Base-by-base conservation (phyloP, 1,140 invertebrate species). In the Temnothorax curvispinosus region DNA sequence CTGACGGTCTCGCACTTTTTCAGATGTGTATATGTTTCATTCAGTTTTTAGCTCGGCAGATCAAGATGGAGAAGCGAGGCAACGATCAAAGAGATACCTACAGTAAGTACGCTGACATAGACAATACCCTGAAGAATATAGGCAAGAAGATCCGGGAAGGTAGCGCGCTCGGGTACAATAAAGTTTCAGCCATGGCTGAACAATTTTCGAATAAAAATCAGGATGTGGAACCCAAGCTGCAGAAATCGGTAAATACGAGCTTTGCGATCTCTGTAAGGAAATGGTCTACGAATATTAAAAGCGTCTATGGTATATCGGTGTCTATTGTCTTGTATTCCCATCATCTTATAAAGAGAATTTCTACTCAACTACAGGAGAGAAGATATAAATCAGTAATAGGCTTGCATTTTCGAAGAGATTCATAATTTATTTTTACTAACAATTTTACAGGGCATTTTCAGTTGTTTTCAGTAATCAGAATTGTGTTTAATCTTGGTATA, bases 141-240 rank as follows among this genome's bases (percentile, higher is more conserved):
- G 98, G 98, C 90, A 96, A 97, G 93, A 98, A 98, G 93, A 95
- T 99, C 50, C 97, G 97, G 94, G 98, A 98, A 94, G 98, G 98
- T 84, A 97, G 96, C 89, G 95, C 96, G 56, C 94, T 98, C 80
- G 97, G 98, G 9, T 96, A 96, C 89, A 98, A 98, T 95, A 98
- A 98, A 95, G 98, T 98, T n/a, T 98, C 97, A 47, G 97, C 97
- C 50, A 98, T 98, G 96, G 98, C 98, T 35, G 97, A 98, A 87
- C 97, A 98, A 92, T 96, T 98, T 92, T 96, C 96, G 27, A 96
- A 95, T 85, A 97, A 97, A 92, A 97, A 96, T 94, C 96, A 97
- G 85, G 96, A 97, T 77, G 92, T 94, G 74, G 96, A 96, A 84
- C 94, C 94, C 75, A 96, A 96, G 85, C 94, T 96, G 86, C 96